These are phyloP conservation scores for Anaspis maculata DNA, from an alignment of 2,888 invertebrate genomes.

Conservation along the genomic window DNA sequence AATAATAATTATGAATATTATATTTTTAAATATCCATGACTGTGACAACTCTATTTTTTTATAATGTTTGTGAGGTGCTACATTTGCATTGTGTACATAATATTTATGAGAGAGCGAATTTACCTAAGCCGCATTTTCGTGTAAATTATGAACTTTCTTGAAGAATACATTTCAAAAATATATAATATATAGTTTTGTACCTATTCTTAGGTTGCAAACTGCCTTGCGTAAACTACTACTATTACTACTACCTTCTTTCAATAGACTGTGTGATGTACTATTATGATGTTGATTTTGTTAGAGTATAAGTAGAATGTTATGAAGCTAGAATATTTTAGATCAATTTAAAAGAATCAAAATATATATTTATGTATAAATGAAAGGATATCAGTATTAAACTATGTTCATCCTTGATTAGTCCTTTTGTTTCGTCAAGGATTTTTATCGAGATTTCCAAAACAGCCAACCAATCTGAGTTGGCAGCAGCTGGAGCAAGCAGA, in stretches of 20 bases:
- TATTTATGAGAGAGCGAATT: constrained; percentile 1
- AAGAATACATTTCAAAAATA: no score
- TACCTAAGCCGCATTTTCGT: constrained; percentile 2
- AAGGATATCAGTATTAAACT: no score
- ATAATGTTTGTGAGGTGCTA: constrained; percentile 13
- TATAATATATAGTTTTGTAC: constrained; percentile 2
- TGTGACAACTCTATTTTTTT: constrained; percentile 15
- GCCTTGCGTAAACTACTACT: constrained; percentile 18
- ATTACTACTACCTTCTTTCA: no score
- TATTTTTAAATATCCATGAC: constrained; percentile 14
- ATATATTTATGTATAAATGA: constrained; percentile 32
- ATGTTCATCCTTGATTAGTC: no score
- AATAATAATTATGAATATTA: constrained; percentile 3
- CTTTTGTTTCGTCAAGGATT: no score
- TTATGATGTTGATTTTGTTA: constrained; percentile 29
- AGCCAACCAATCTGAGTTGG: no score
- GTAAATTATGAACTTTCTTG: no score
- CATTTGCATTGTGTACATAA: no score
- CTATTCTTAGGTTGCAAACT: constrained; percentile 10
- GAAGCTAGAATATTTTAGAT: constrained; percentile 20
- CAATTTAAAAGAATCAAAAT: constrained; percentile 17
- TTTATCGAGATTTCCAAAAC: no score
- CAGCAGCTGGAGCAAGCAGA: no score
- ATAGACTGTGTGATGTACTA: constrained; percentile 33
- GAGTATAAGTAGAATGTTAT: constrained; percentile 26